Conservation (phyloP, 1,140 invertebrate species). For the Forficula auricularia region DNA sequence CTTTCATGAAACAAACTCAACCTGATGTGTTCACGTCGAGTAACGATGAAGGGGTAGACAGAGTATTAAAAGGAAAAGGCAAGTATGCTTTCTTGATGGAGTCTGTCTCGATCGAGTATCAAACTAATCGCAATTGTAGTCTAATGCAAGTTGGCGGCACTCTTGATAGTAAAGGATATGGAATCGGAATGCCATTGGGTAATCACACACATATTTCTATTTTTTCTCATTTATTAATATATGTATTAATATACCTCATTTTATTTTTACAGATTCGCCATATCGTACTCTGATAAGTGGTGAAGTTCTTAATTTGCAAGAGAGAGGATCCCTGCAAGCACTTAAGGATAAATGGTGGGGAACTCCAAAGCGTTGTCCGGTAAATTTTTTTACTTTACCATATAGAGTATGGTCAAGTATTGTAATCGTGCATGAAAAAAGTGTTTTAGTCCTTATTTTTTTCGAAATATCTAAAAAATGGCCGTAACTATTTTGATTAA, state of each 20-base stretch:
- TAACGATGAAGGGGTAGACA: conserved; percentile 68
- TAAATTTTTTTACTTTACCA: too few species aligned
- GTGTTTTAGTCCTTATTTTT: too few species aligned
- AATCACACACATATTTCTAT: too few species aligned
- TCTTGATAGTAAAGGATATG: conserved; percentile 65
- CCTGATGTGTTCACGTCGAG: conserved; percentile 63
- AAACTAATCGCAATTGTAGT: conserved; percentile 53
- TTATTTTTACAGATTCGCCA: conserved; percentile 38
- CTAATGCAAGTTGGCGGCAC: conserved; percentile 59
- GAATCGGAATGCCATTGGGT: conserved; percentile 59
- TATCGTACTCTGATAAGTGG: conserved; percentile 53
- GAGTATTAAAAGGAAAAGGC: conserved; percentile 49
- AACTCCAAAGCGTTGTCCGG: too few species aligned
- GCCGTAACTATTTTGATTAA: too few species aligned
- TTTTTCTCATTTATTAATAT: too few species aligned
- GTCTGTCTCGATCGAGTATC: conserved; percentile 62
- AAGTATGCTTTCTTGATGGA: conserved; percentile 73
- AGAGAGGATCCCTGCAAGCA: conserved; percentile 52
- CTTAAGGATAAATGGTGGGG: conserved; percentile 84
- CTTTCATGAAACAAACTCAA: conserved; percentile 61
- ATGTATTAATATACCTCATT: too few species aligned
- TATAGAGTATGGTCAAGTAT: too few species aligned
- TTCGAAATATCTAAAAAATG: too few species aligned
- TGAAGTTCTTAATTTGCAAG: conserved; percentile 62
- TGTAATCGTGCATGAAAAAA: too few species aligned